Evolutionary conservation across 2,113 vertebrate species (phyloP).

Genomic region (Mustelus asterias): DNA sequence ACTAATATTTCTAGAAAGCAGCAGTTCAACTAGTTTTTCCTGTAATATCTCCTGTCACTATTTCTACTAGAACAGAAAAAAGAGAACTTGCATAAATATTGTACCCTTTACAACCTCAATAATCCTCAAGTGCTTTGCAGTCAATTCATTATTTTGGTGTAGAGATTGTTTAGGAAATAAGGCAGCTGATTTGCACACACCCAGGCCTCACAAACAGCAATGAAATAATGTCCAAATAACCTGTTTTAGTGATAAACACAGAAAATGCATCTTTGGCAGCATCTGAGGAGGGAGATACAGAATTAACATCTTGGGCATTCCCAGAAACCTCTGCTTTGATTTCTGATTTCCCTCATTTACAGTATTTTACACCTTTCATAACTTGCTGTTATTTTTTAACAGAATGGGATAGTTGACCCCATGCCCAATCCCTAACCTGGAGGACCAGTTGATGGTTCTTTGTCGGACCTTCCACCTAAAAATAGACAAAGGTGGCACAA

Average conservation of each 20-base stretch:
- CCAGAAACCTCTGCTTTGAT: no score
- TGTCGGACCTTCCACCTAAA: no score
- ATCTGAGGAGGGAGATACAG: background rate
- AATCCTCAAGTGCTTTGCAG: background rate
- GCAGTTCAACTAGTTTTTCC: background rate
- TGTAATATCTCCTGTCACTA: background rate
- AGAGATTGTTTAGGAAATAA: background rate
- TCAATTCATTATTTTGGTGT: background rate
- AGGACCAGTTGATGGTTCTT: no score
- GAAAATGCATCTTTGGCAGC: background rate
- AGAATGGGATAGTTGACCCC: no score
- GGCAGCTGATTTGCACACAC: background rate
- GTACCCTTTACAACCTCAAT: background rate
- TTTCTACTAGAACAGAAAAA: background rate
- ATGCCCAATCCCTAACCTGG: no score
- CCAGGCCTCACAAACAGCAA: background rate
- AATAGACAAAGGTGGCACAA: no score
- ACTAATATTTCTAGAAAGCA: background rate
- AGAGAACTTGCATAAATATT: background rate
- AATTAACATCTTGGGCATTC: background rate
- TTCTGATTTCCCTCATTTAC: no score
- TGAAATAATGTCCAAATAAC: background rate
- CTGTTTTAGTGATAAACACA: background rate
- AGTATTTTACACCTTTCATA: no score
- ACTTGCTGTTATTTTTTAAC: no score